Conservation (phyloP, 2,888 invertebrate genomes). For the Tortricodes alternella region DNA sequence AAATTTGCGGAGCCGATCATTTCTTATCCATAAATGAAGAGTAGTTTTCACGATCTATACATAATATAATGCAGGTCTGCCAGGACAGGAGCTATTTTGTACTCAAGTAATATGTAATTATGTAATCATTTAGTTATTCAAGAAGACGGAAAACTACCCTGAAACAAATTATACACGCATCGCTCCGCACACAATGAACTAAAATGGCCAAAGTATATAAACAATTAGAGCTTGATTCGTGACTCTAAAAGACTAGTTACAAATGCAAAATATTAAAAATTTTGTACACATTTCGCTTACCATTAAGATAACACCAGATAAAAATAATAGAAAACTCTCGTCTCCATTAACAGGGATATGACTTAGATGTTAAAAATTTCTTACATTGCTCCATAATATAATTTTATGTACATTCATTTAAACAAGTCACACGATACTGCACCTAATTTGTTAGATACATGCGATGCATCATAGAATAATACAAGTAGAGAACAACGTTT, state of each 20-base stretch:
- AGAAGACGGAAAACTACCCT: conserved; percentile 2
- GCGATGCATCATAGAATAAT: no score
- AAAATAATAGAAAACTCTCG: conserved; percentile 68
- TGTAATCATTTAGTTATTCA: neutral
- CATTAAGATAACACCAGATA: conserved; percentile 79
- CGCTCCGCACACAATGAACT: conserved; percentile 1
- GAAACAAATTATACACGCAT: neutral
- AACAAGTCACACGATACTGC: conserved; percentile 47
- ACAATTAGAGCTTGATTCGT: conserved; percentile 47
- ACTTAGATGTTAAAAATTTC: conserved; percentile 74
- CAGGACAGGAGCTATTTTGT: conserved; percentile 3
- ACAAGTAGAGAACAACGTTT: no score
- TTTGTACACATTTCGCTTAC: conserved; percentile 79
- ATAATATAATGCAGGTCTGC: neutral
- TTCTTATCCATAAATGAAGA: neutral
- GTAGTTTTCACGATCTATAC: neutral
- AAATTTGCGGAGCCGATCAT: conserved; percentile 3
- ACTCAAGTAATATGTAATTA: conserved; percentile 2
- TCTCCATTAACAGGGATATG: conserved; percentile 74
- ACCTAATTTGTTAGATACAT: no score
- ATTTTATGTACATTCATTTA: conserved; percentile 49
- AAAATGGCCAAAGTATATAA: conserved; percentile 1
- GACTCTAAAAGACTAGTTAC: conserved; percentile 80
- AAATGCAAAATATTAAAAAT: conserved; percentile 76
- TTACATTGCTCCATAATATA: conserved; percentile 45